Percentiles rank a stretch among this genome's conserved stretches.
These are phyloP conservation scores for Anisognathus igniventris DNA, from an alignment of 2,797 vertebrate species.

Conservation along the genomic window DNA sequence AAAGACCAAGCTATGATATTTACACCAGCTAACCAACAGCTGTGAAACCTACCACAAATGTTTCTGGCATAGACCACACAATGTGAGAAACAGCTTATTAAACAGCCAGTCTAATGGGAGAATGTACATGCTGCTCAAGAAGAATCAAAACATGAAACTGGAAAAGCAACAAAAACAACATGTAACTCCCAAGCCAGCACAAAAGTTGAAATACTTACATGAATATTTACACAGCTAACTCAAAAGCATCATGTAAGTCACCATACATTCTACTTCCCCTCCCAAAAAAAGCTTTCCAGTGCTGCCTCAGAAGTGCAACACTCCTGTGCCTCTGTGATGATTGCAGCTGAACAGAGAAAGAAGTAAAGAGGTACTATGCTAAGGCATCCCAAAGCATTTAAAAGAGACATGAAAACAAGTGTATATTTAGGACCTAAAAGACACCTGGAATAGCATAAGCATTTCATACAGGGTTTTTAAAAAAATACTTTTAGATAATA, in stretches of 20 bases:
- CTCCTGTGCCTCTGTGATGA: background rate
- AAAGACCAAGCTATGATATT: background rate
- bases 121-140: background rate
- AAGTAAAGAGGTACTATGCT: background rate
- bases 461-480: constrained; percentile 69
- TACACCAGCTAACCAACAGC: background rate
- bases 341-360: constrained; percentile 8
- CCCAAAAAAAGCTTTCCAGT: background rate
- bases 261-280: background rate
- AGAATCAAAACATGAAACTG: constrained; percentile 16
- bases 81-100: constrained; percentile 55
- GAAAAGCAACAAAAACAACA: background rate
- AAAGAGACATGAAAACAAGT: background rate
- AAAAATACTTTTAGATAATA: constrained; percentile 78
- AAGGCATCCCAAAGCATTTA: background rate
- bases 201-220: background rate
- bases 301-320: background rate
- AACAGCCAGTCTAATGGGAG: constrained; percentile 21
- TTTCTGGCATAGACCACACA: background rate
- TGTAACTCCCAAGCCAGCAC: background rate
- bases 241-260: background rate
- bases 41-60: background rate
- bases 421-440: constrained; percentile 41
- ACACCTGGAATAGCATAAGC: constrained; percentile 30
- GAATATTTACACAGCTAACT: background rate